Percentiles rank a stretch among this genome's conserved stretches.
phyloP scores from a whole-genome alignment of 2,888 invertebrate species.

The Yponomeuta cagnagella region DNA sequence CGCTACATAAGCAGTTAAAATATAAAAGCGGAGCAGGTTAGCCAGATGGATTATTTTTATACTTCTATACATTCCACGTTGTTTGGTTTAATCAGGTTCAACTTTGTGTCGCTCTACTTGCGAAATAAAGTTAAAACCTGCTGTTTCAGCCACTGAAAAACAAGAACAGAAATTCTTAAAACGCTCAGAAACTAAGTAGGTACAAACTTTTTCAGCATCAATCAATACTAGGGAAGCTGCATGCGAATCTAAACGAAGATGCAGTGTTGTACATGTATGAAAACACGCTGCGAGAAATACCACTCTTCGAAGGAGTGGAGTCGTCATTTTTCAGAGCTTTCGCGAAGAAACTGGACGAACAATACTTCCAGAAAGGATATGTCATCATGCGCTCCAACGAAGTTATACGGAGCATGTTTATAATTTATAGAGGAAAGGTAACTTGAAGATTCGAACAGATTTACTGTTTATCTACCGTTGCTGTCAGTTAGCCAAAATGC shows the following conservation, averaged over 20 bases:
- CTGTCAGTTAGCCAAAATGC: too few relatives aligned
- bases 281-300: slow-evolving; percentile 68
- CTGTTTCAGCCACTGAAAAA: too few relatives aligned
- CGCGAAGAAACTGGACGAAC: slow-evolving; percentile 62
- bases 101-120: too few relatives aligned
- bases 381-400: slow-evolving; percentile 62
- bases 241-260: slow-evolving; percentile 73
- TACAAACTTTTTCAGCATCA: slow-evolving; percentile 43
- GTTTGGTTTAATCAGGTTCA: too few relatives aligned
- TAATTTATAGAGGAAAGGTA: slow-evolving; percentile 68
- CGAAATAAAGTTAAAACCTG: too few relatives aligned
- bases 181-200: background rate
- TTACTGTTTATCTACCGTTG: too few relatives aligned
- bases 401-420: slow-evolving; percentile 58
- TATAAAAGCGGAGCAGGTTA: too few relatives aligned
- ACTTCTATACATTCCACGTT: too few relatives aligned
- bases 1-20: too few relatives aligned
- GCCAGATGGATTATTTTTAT: too few relatives aligned
- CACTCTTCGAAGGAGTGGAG: slow-evolving; percentile 69
- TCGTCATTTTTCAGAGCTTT: slow-evolving; percentile 71
- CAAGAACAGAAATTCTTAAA: background rate
- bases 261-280: slow-evolving; percentile 72
- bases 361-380: slow-evolving; percentile 64
- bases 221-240: slow-evolving; percentile 64
- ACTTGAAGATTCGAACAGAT: slow-evolving; percentile 17